Percentiles rank a stretch among this genome's conserved stretches.
phyloP scores from a whole-genome alignment of 2,113 vertebrate genomes.

The Notarius quadriscutis region DNA sequence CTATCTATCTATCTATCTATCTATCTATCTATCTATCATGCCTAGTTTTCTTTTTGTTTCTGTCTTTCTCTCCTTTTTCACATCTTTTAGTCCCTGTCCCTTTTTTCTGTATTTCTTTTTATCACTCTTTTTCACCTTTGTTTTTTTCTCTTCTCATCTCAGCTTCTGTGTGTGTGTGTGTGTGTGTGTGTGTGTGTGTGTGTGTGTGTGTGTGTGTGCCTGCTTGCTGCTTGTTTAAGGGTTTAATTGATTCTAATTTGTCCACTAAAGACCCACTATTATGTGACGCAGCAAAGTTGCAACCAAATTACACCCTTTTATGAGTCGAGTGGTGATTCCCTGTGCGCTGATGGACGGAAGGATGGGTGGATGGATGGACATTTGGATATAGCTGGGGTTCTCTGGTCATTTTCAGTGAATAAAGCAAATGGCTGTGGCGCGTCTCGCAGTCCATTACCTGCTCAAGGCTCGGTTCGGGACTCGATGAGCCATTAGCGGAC shows the following conservation, averaged over 20 bases:
- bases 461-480: constrained; percentile 52
- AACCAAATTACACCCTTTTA: constrained; percentile 66
- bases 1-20: too few relatives aligned
- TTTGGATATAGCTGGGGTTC: constrained; percentile 41
- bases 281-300: constrained; percentile 59
- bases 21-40: too few relatives aligned
- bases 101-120: background rate
- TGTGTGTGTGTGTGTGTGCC: constrained; percentile 11
- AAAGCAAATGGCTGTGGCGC: constrained; percentile 55
- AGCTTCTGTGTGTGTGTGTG: too few relatives aligned
- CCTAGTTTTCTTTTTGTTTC: background rate
- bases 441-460: constrained; percentile 53
- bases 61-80: constrained; percentile 11
- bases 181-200: too few relatives aligned
- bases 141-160: background rate
- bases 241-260: constrained; percentile 73
- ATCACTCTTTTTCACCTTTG: background rate
- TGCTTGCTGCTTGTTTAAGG: constrained; percentile 63
- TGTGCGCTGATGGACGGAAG: constrained; percentile 49
- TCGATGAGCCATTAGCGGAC: constrained; percentile 44
- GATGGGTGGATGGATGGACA: constrained; percentile 44
- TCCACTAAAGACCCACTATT: constrained; percentile 62
- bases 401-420: constrained; percentile 59
- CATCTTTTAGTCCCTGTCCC: constrained; percentile 16
- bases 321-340: constrained; percentile 65